phyloP scores from a whole-genome alignment of 2,797 vertebrate genomes.

The Macrochelys suwanniensis region DNA sequence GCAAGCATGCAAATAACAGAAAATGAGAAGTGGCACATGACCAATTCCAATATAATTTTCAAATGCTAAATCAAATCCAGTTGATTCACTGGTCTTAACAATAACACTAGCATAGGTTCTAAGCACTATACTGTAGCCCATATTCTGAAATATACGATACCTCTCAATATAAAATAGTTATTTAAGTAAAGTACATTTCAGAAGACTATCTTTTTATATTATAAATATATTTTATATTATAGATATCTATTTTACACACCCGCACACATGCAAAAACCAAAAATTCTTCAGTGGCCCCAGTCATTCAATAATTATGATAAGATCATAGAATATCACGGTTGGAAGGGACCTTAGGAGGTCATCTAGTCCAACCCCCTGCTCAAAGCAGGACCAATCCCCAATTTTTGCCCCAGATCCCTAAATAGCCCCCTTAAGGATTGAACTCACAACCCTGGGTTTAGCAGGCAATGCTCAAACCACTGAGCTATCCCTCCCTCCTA shows the following conservation, averaged over 20 bases:
- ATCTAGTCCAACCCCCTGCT: no score
- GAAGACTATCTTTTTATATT: neutral
- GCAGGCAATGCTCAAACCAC: no score
- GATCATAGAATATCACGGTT: no score
- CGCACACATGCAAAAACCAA: neutral
- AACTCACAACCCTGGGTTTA: no score
- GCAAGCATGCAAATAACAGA: neutral
- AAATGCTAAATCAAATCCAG: accelerated
- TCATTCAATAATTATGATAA: neutral
- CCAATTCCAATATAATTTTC: neutral
- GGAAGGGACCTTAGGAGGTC: no score
- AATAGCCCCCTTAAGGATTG: no score
- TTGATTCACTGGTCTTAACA: accelerated
- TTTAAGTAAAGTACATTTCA: neutral
- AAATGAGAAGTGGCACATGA: neutral
- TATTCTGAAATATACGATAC: neutral
- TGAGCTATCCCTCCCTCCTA: no score
- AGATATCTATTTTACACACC: neutral
- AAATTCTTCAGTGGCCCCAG: neutral
- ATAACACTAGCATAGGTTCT: neutral
- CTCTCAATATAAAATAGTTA: no score
- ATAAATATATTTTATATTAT: neutral
- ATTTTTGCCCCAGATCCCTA: no score
- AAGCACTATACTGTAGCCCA: neutral
- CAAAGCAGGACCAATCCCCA: no score